Percentiles rank a stretch among this genome's conserved stretches.
phyloP scores from a whole-genome alignment of 2,888 invertebrate species.

The Cryptophagus acutangulus region DNA sequence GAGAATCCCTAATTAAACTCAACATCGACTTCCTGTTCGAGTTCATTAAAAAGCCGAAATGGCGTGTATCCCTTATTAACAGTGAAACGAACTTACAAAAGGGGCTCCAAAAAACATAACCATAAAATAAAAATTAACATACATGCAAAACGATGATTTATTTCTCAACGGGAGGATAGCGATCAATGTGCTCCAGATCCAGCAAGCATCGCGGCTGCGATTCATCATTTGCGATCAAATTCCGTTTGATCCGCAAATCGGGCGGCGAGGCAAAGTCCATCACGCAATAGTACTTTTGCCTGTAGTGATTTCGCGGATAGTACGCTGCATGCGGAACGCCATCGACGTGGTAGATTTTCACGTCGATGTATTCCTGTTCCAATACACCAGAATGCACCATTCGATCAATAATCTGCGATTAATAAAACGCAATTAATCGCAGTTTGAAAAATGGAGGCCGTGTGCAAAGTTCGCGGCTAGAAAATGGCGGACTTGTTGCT shows the following conservation, averaged over 20 bases:
- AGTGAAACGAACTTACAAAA: too few species aligned
- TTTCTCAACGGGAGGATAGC: conserved; percentile 32
- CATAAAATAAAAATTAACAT: too few species aligned
- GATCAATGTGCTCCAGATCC: conserved; percentile 35
- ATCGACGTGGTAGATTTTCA: conserved; percentile 47
- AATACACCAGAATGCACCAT: conserved; percentile 45
- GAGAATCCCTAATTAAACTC: conserved; percentile 37
- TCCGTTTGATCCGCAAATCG: conserved; percentile 39
- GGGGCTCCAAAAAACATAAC: too few species aligned
- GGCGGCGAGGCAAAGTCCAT: conserved; percentile 47
- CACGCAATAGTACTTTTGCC: conserved; percentile 55
- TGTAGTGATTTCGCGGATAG: conserved; percentile 49
- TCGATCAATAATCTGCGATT: conserved; percentile 43
- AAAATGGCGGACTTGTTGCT: too few species aligned
- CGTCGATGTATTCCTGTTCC: conserved; percentile 46
- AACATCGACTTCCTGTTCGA: conserved; percentile 38
- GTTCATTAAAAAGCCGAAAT: conserved; percentile 35
- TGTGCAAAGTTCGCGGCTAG: too few species aligned
- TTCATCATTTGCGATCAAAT: conserved; percentile 30
- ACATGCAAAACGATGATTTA: neutral
- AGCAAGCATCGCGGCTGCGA: conserved; percentile 34
- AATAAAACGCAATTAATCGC: neutral
- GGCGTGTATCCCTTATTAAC: conserved; percentile 25
- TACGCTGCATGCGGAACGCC: conserved; percentile 42
- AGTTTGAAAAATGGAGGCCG: neutral